Evolutionary conservation across 2,888 invertebrate species (phyloP), one percentile per base, ranked within the genome.

Genomic region (Pilophorus perplexus): DNA sequence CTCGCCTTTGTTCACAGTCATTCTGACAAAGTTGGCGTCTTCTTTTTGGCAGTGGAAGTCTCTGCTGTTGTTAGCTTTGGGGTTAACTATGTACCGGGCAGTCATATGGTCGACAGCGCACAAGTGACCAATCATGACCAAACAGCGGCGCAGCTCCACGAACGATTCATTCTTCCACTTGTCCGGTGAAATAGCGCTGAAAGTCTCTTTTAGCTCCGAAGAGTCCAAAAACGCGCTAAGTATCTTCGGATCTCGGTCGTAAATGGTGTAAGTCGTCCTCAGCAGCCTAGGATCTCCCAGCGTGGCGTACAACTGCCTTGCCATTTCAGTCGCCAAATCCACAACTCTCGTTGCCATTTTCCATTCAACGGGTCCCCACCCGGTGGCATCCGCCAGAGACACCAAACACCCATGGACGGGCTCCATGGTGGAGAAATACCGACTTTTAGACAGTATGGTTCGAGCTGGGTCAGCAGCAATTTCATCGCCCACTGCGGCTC

Each of bases 171-270:
- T 37, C 12, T 57, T 66, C 66, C 66, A 66, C 12, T 33, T 38
- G 18, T 55, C 33, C 1, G 42, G 57, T 10, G 66, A 66, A 6
- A 57, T 20, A 3, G 57, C 48, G 38, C 44, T 44, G 14, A 66
- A 66, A 2, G 25, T 3, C 2, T 57, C 66, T 8, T 2, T 1
- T 1, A 46, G 57, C 14, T 66, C 57, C 3, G 55, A 44, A 16
- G 28, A 44, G 14, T 57, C 37, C 12, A 40, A 16, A n/a, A 55
- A 44, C 3, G 57, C 57, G 3, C 52, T 46, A 12, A 66, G 2
- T 6, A 66, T 66, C 48, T 59, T 57, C 6, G 55, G 57, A 14
- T 66, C 66, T 2, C 66, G 55, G 18, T 57, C 46, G 57, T 66
- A 37, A 12, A 66, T 57, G 4, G 66, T 66, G 66, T 55, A 55